Conservation (phyloP, 2,113 vertebrate genomes). For the Thamnophis sirtalis region DNA sequence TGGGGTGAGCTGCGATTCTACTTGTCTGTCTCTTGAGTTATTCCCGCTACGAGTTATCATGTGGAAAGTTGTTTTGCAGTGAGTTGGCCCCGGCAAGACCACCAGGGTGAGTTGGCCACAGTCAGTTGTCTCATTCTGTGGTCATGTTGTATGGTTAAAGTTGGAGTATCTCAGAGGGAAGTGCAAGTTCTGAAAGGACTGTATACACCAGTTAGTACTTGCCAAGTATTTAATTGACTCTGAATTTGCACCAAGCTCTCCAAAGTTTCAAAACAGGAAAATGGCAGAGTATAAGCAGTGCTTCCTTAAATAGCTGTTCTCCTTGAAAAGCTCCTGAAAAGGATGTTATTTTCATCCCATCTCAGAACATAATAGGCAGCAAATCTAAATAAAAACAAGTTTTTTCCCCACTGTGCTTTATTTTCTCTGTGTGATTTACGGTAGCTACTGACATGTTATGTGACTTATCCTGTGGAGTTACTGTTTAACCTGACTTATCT, state of each 20-base stretch:
- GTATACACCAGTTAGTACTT: neutral
- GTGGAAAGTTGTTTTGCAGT: no score
- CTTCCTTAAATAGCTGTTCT: neutral
- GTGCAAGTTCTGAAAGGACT: neutral
- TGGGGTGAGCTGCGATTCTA: no score
- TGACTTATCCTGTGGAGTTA: neutral
- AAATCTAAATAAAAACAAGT: neutral
- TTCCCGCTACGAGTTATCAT: no score
- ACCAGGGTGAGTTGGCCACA: no score
- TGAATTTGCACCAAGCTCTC: neutral
- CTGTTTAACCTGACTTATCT: neutral
- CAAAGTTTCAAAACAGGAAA: neutral
- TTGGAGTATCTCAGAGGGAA: neutral
- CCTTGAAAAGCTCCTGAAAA: neutral
- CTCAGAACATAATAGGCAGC: neutral
- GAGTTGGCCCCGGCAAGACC: no score
- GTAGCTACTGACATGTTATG: neutral
- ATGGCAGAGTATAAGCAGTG: neutral
- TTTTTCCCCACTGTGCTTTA: neutral
- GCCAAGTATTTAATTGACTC: neutral
- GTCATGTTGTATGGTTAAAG: neutral
- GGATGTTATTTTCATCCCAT: neutral
- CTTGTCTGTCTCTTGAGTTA: no score
- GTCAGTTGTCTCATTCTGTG: neutral
- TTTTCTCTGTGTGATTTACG: neutral